Base-by-base conservation (phyloP, 2,113 vertebrate species). In the Arvicanthis niloticus region DNA sequence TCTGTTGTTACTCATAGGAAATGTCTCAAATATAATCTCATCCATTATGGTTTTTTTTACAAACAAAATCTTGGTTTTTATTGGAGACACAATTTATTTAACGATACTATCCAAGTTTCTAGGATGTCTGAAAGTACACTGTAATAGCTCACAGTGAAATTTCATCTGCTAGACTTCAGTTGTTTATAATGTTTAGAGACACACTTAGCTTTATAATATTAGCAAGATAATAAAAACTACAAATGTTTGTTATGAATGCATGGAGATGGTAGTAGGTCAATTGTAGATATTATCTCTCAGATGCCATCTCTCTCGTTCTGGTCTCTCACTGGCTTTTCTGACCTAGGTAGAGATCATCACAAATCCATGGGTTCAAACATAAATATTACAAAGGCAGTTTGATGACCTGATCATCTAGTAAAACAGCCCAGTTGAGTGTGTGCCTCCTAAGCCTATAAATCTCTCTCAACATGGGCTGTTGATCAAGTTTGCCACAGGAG, bases 1-100 rank as follows among this genome's bases (percentile, higher is more conserved):
- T 31, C 56, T 13, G 3, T 40, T 93, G 34, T 15, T 19, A 16
- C 34, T 60, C 24, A 37, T 6, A 53, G 29, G 31, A 15, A 68
- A 56, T 76, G 8, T 92, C 58, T 51, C 7, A 81, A 78, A 82
- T 53, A n/a, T 3, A 4, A 62, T 62, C 53, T 58, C 22, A 78
- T 92, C n/a, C n/a, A 53, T 42, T 42, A 42, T 24, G 29, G 58
- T n/a, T 82, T 60, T 70, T 42, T 62, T 86, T 91, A 1, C 45
- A 88, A 81, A 75, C 76, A 95, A 89, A 85, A 12, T 88, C 87
- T 87, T 94, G 92, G 53, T 26, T 40, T 26, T 29, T 1, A 29
- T 82, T 70, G 4, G 58, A 15, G 24, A 84, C 84, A 40, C 15
- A 53, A 22, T n/a, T 51, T 40, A 29, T 84, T 40, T 29, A 82